Evolutionary conservation across 2,888 invertebrate species (phyloP).

Genomic region (Enchytraeus crypticus): DNA sequence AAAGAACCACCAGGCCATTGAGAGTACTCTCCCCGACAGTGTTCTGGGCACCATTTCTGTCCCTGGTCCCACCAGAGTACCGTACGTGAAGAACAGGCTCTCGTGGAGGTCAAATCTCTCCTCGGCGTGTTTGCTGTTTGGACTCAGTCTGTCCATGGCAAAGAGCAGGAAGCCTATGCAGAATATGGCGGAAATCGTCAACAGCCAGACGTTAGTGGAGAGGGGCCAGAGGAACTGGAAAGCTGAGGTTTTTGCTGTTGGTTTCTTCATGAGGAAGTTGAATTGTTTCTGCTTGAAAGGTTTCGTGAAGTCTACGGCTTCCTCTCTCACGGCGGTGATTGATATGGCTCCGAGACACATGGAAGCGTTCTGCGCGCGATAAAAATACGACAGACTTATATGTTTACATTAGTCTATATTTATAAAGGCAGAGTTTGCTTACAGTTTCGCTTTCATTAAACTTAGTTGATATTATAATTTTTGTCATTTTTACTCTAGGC

Average conservation of each 20-base stretch:
- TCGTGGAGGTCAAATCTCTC: conserved; percentile 32
- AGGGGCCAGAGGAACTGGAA: conserved; percentile 46
- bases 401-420: neutral
- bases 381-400: neutral
- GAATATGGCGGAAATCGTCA: conserved; percentile 38
- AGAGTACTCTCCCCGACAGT: conserved; percentile 36
- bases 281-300: conserved; percentile 46
- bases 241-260: conserved; percentile 36
- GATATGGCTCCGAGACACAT: conserved; percentile 45
- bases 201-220: conserved; percentile 39
- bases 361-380: conserved; percentile 36
- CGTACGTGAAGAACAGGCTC: conserved; percentile 46
- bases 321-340: conserved; percentile 42
- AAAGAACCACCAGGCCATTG: conserved; percentile 46
- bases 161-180: conserved; percentile 41
- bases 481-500: too few relatives aligned
- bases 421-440: neutral
- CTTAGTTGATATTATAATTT: too few relatives aligned
- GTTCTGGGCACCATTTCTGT: conserved; percentile 22
- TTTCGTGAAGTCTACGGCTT: conserved; percentile 44
- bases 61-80: conserved; percentile 40
- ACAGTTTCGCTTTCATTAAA: too few relatives aligned
- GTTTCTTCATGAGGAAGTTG: conserved; percentile 41
- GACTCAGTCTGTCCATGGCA: conserved; percentile 37
- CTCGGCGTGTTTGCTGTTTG: conserved; percentile 30